Evolutionary conservation across 1,140 invertebrate genomes (phyloP).

Genomic region (Ylistrum balloti): DNA sequence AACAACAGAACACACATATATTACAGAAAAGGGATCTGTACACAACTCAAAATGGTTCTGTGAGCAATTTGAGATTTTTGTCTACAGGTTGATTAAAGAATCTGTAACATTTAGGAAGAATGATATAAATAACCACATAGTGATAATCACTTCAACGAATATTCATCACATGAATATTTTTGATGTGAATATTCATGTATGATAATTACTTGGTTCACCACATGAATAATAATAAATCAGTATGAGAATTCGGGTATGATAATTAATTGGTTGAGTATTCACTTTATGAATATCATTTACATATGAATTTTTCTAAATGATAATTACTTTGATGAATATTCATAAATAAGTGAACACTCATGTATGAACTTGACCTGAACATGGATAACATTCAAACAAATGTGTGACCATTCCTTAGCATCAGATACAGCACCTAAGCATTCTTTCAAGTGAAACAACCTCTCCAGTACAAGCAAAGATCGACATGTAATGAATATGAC

Average conservation of each 20-base stretch:
- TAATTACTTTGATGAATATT: neutral
- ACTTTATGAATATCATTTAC: no score
- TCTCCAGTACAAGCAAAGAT: neutral
- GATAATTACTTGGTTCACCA: neutral
- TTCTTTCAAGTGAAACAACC: neutral
- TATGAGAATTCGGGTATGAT: no score
- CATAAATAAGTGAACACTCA: neutral
- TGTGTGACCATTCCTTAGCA: neutral
- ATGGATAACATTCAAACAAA: neutral
- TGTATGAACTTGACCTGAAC: conserved; percentile 14
- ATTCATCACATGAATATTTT: neutral
- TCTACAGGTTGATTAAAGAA: neutral
- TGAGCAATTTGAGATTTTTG: conserved; percentile 8
- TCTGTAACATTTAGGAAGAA: neutral
- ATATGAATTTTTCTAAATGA: no score
- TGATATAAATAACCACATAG: neutral
- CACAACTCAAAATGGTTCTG: neutral
- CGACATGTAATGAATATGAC: no score
- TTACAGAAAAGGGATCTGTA: neutral
- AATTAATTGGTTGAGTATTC: no score
- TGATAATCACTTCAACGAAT: neutral
- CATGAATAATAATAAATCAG: no score
- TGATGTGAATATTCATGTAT: conserved; percentile 15
- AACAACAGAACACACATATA: neutral
- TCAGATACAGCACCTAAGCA: neutral